A percentile compares a stretch with the other conserved stretches of the same genome.
phyloP scores from a whole-genome alignment of 37 sponge, comb jelly and placozoan species.

The Cladorhizidae sp. region DNA sequence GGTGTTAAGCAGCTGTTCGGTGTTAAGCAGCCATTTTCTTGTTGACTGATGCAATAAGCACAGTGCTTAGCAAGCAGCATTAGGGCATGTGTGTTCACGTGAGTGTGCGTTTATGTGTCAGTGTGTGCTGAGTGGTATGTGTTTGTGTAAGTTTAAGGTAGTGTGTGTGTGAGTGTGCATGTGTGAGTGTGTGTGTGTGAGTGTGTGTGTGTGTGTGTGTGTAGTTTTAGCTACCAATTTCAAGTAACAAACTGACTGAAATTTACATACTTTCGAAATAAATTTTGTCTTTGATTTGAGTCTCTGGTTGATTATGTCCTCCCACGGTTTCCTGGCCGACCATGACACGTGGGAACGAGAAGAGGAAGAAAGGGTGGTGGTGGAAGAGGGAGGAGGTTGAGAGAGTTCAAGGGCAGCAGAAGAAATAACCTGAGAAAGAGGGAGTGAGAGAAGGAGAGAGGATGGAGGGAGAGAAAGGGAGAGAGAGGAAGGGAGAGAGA shows the following conservation, averaged over 20 bases:
- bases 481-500: background rate
- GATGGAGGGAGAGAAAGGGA: background rate
- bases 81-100: too few relatives aligned
- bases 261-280: slow-evolving; percentile 57
- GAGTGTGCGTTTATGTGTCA: too few relatives aligned
- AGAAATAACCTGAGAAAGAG: slow-evolving; percentile 48
- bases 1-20: too few relatives aligned
- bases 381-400: slow-evolving; percentile 15
- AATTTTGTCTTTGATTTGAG: slow-evolving; percentile 74
- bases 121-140: too few relatives aligned
- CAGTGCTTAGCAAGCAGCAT: too few relatives aligned
- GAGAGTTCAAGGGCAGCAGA: slow-evolving; percentile 67
- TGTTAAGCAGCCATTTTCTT: too few relatives aligned
- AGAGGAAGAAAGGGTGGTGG: background rate
- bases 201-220: too few relatives aligned
- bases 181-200: too few relatives aligned
- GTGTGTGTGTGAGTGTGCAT: too few relatives aligned
- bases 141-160: too few relatives aligned
- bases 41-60: too few relatives aligned
- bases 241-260: background rate
- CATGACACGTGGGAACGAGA: background rate
- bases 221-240: background rate
- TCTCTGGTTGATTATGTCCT: slow-evolving; percentile 48
- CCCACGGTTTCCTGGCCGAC: slow-evolving; percentile 47
- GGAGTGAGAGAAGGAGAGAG: background rate